These are phyloP conservation scores for Oreochromis mossambicus DNA, from an alignment of 2,797 vertebrate species.

Conservation along the genomic window DNA sequence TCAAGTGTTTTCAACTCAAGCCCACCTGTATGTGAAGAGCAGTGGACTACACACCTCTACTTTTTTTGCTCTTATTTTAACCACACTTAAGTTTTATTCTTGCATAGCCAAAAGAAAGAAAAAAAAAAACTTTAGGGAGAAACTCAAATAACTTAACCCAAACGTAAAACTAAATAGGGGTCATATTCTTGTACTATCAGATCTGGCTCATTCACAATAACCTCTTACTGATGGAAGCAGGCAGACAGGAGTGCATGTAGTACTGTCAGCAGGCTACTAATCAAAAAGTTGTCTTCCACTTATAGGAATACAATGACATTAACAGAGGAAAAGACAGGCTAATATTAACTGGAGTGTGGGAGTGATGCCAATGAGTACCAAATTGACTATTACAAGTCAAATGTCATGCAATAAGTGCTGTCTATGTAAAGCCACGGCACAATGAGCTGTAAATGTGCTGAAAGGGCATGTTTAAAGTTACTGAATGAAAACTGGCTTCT, in stretches of 20 bases:
- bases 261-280: background rate
- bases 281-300: background rate
- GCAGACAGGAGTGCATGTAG: background rate
- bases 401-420: background rate
- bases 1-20: background rate
- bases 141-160: background rate
- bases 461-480: background rate
- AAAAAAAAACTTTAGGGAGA: background rate
- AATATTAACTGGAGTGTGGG: background rate
- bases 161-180: background rate
- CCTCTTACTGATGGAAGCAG: background rate
- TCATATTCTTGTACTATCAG: background rate
- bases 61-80: background rate
- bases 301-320: background rate
- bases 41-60: background rate
- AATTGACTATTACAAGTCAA: background rate
- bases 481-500: background rate
- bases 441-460: background rate
- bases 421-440: background rate
- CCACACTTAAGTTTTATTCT: background rate
- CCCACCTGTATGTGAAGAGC: background rate
- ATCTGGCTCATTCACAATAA: background rate
- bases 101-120: background rate
- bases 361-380: background rate
- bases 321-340: background rate